Base-by-base conservation (phyloP, 2,113 vertebrate genomes). In the Corythornis vintsioides region DNA sequence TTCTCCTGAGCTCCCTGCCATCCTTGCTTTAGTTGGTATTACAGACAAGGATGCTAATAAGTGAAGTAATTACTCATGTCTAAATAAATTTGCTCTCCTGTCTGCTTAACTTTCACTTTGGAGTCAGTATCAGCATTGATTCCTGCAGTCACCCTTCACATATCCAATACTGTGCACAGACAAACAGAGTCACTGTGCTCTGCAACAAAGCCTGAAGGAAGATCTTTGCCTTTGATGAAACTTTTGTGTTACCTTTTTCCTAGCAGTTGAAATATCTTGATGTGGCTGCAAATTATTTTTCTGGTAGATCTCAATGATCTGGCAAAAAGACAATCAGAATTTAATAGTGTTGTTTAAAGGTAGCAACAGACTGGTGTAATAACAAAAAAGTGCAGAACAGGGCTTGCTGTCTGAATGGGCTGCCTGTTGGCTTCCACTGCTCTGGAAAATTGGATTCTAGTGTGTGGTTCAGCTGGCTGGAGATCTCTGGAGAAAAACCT, bases 51-150 rank as follows among this genome's bases (percentile, higher is more conserved):
- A 13, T 65, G 50, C 88, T 90, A 88, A 95, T 93, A 94, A 96
- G 78, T 93, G 77, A 40, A 88, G 84, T 92, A 96, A 92, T 94
- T 96, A 92, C 74, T 92, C 63, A 15, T 72, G 88, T 89, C 93
- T 45, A 86, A 85, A 83, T 38, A 52, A 93, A 94, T 94, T 93
- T 93, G 45, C 89, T 89, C n/a, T 72, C 63, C 89, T 90, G 87
- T 84, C 56, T 1, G 45, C 53, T 93, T 73, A 10, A 8, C 89
- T 59, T 91, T 63, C 69, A 76, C 80, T 88, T 79, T 77, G 76
- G 63, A 92, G 70, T 82, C 76, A 61, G 13, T 29, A 87, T 88
- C 85, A 67, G 33, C 83, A 75, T 83, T 48, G 92, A 92, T 94
- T 91, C 42, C 64, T 85, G 60, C 63, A 74, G 83, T 80, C 70